Base-by-base conservation (phyloP, 2,797 vertebrate species). In the Sebastes variabilis region DNA sequence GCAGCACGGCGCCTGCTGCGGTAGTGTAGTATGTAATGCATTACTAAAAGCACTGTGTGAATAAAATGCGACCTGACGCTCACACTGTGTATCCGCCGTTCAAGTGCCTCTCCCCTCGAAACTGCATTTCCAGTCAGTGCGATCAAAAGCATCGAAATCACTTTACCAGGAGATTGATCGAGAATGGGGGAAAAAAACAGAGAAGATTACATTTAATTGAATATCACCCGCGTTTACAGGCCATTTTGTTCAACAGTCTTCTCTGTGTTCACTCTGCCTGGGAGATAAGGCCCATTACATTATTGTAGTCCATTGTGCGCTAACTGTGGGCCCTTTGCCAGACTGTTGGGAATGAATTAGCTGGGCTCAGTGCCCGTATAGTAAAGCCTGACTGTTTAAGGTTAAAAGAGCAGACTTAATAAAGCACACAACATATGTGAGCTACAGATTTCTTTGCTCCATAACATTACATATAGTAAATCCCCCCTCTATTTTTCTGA, bases 231-330 rank as follows among this genome's bases (percentile, higher is more conserved):
- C 92, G 90, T 94, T 95, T 90, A 93, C 89, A 90, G 90, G 88
- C 89, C 91, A 87, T 94, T 95, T 90, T 91, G 89, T 88, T 91
- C 88, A 86, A 89, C 89, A 87, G 88, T 75, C 78, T 71, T 73
- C 76, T 75, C 77, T 82, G 81, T 89, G 92, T 89, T 92, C 88
- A n/a, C 88, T 90, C 88, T 82, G 87, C 86, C 88, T 83, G 34
- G 70, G 81, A 93, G 93, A 94, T 94, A 94, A 94, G 88, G 88
- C 87, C 92, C 91, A 93, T 95, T 95, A 95, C 92, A 94, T 92
- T 92, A 94, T 89, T 94, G 90, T 92, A 84, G 88, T 89, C 90
- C 84, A 90, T 92, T 93, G 89, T 91, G 89, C 86, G 85, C 89
- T 84, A 89, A 90, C 88, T 68, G 85, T 72, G 81, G 93, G 94